Conservation (phyloP, 2,797 vertebrate genomes). For the Chaunax sp. region DNA sequence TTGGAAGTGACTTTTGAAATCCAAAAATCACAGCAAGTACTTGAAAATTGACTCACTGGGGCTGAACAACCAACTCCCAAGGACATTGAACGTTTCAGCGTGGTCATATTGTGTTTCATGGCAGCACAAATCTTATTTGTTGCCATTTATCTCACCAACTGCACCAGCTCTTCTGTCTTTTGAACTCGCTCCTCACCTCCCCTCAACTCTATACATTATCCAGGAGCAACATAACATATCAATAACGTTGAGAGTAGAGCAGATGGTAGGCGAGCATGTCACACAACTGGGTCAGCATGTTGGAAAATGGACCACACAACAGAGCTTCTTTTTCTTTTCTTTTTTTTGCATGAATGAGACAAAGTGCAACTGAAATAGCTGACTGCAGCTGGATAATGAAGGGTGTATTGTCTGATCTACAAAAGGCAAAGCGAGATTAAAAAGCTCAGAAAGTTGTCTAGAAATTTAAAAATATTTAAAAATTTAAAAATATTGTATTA, state of each 20-base stretch:
- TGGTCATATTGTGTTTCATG: conserved; percentile 27
- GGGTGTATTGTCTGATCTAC: no score
- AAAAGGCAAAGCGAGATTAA: no score
- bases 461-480: no score
- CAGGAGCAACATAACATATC: conserved; percentile 47
- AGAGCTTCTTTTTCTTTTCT: conserved; percentile 2
- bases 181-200: not conserved
- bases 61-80: conserved; percentile 31
- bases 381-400: no score
- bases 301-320: conserved; percentile 34
- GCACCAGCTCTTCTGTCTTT: conserved; percentile 12
- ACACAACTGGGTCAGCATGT: conserved; percentile 54
- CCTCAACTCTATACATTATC: conserved; percentile 27
- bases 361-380: no score
- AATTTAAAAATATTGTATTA: no score
- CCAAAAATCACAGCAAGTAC: conserved; percentile 27
- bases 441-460: no score
- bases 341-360: no score
- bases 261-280: conserved; percentile 51
- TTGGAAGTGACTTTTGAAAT: conserved; percentile 38
- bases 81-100: conserved; percentile 19
- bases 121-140: conserved; percentile 22
- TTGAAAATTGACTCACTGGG: conserved; percentile 23
- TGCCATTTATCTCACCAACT: conserved; percentile 19
- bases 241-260: conserved; percentile 42